Conservation (phyloP, 2,888 invertebrate species). For the Beris morrisii region DNA sequence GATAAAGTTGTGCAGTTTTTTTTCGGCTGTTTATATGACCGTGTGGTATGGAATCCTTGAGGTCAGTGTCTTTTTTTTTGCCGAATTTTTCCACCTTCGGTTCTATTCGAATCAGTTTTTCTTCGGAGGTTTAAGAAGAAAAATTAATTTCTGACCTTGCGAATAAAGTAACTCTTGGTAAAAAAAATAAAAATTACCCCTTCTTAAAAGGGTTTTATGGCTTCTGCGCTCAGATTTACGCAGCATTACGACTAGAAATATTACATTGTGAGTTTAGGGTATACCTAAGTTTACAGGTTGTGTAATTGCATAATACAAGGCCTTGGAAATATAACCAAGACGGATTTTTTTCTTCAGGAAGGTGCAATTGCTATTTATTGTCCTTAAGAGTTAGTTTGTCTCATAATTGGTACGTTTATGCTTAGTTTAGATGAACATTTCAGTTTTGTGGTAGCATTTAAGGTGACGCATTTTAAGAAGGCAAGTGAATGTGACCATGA, state of each 20-base stretch:
- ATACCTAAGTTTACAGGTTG: slow-evolving; percentile 14
- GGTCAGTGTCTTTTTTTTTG: slow-evolving; percentile 22
- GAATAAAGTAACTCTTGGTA: slow-evolving; percentile 25
- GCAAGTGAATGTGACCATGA: too few species aligned
- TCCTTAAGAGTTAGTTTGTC: too few species aligned
- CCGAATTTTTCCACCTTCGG: neutral
- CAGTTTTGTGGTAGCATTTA: too few species aligned
- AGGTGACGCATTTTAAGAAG: too few species aligned
- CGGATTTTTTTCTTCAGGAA: too few species aligned
- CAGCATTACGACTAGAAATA: slow-evolving; percentile 13
- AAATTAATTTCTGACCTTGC: slow-evolving; percentile 39
- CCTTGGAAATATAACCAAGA: slow-evolving; percentile 10
- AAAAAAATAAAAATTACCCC: neutral
- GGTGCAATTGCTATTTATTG: too few species aligned
- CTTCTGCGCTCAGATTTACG: slow-evolving; percentile 20
- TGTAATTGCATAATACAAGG: slow-evolving; percentile 20
- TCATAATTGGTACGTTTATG: too few species aligned
- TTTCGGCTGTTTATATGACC: slow-evolving; percentile 6
- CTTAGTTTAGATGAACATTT: too few species aligned
- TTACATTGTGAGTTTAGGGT: neutral
- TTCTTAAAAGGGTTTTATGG: slow-evolving; percentile 33
- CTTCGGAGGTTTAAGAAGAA: slow-evolving; percentile 6
- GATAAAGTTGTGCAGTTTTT: slow-evolving; percentile 28
- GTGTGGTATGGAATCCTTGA: slow-evolving; percentile 6
- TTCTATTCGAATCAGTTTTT: neutral